Base-by-base conservation (phyloP, 1,140 invertebrate species). In the Caenorhabditis brenneri region DNA sequence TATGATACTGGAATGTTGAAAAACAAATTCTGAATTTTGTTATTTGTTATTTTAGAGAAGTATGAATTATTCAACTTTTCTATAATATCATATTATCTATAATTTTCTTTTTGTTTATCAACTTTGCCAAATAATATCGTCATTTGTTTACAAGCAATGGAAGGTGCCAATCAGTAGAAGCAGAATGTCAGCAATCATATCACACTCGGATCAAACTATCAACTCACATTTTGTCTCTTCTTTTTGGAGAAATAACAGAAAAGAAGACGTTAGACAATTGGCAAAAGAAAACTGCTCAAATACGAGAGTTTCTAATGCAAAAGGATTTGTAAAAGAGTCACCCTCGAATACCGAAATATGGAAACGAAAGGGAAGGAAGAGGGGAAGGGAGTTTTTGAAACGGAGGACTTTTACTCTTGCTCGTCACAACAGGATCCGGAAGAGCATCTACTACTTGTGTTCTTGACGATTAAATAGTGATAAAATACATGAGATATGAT, bases 391-490 rank as follows among this genome's bases (percentile, higher is more conserved):
- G n/a, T 7, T 19, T 31, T 12, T 6, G 12, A 42, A 42, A 42
- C 5, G 39, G 12, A 42, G 39, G 39, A 42, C 39, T 12, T 46
- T n/a, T 22, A 22, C 19, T 74, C n/a, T 22, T 29, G 15, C n/a
- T 15, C 7, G 29, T 46, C 22, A 42, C 3, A 22, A 42, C 22
- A 74, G 22, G 36, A 74, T 74, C 27, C 65, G 65, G 65, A 74
- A 74, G 65, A 24, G n/a, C n/a, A n/a, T n/a, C n/a, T n/a, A 42
- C 29, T 33, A 42, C 29, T 65, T n/a, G 65, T 74, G 65, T 74
- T 74, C 65, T 74, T 74, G 10, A 27, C 36, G 31, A 15, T 65
- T 36, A 12, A 65, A 27, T 16, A 74, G 33, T 74, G 65, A 74
- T 74, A 31, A 74, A 39, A 31, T 2, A 29, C 9, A 12, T 12